Base-by-base conservation (phyloP, 2,113 vertebrate genomes). In the Phyllopteryx taeniolatus region DNA sequence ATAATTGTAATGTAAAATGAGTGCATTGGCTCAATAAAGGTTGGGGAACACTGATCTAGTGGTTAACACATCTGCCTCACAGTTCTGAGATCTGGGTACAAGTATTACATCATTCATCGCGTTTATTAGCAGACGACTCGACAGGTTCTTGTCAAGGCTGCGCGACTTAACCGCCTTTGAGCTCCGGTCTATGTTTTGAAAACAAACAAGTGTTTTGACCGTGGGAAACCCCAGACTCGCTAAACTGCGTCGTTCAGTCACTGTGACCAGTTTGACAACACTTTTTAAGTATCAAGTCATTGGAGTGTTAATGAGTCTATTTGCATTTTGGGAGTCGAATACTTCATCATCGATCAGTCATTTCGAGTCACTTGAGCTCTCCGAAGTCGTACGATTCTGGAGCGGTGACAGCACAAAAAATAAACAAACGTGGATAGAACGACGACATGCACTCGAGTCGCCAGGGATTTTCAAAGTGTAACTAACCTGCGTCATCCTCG, bases 171-270 rank as follows among this genome's bases (percentile, higher is more conserved):
- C 22, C 20, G 75, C 54, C 71, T 76, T 60, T 67, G 71, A 77
- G 72, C 74, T 65, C 17, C 49, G 17, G 20, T 79, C 10, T 74
- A 27, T 27, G 66, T 74, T 84, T 72, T 77, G 62, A 79, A 85
- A 85, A 83, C 77, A 86, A 78, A 79, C 75, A 60, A 69, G 75
- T 88, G 85, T 88, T 77, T 76, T 73, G 62, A 43, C 68, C 73
- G 82, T 19, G 87, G 89, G 89, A 83, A 87, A 90, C 77, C 85
- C 89, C 89, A 56, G 79, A 65, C 77, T 71, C 54, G 47, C 79
- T 86, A 78, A 77, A 76, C 78, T 54, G 82, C 71, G 82, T 90
- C 88, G 87, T 88, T 87, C 70, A 20, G 49, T 72, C 67, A n/a
- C 44, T 61, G 72, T 22, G 67, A 89, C 87, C 82, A 79, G 87